Evolutionary conservation across 2,888 invertebrate genomes (phyloP), one percentile per base, ranked within the genome.

Genomic region (Tuberolachnus salignus): DNA sequence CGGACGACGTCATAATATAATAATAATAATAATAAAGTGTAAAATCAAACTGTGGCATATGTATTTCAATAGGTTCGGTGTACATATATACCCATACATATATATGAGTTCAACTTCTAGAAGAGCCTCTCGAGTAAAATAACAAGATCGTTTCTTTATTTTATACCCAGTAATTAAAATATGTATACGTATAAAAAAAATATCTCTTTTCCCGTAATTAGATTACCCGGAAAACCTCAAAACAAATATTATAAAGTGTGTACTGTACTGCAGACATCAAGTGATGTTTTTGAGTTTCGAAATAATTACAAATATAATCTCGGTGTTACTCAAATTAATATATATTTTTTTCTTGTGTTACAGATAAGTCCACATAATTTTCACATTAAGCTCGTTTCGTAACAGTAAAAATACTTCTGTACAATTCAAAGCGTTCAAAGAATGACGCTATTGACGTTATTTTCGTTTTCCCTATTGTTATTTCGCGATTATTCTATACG

Each of bases 101-200:
- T 34, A 34, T 34, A 34, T 34, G 3, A 53, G 19, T 53, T 53
- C 19, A 19, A 53, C 19, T 19, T 19, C 19, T 55, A 69, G 69
- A 70, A 69, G 69, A 16, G 23, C 57, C 44, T 46, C 70, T 71
- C 14, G 16, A 71, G n/a, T 71, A 57, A 57, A 71, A 71, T 57
- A 71, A 57, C 21, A 71, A n/a, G n/a, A n/a, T 46, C 9, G 3
- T 66, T 23, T 46, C 19, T 23, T n/a, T 10, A 3, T 26, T 26
- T 23, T 59, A n/a, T 59, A 6, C 34, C 3, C 34, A 34, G 6
- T 34, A n/a, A n/a, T n/a, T n/a, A n/a, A n/a, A n/a, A n/a, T n/a
- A n/a, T n/a, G n/a, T n/a, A n/a, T n/a, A 34, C 34, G 34, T 34
- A 34, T 34, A 34, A 34, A 13, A 55, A 57, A 59, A 46, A 49